Conservation (phyloP, 2,113 vertebrate species). For the Labeo rohita region DNA sequence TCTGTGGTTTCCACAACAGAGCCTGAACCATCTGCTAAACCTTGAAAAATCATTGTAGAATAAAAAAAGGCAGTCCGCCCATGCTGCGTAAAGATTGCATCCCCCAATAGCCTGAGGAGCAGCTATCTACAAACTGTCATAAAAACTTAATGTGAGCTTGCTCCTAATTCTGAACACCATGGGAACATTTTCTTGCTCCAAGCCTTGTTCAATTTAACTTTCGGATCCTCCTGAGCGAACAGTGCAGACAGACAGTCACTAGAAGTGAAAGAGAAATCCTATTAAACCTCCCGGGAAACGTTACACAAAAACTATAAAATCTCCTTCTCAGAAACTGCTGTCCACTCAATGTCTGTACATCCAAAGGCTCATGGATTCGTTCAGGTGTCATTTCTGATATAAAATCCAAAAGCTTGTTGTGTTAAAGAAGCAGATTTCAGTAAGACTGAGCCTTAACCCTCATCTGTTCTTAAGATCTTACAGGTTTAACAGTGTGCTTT, state of each 20-base stretch:
- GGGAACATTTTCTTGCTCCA: constrained; percentile 58
- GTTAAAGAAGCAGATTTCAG: background rate
- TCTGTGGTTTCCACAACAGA: constrained; percentile 42
- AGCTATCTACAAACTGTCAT: constrained; percentile 64
- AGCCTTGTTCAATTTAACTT: constrained; percentile 63
- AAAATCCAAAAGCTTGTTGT: constrained; percentile 4
- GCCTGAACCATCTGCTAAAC: constrained; percentile 52
- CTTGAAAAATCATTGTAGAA: constrained; percentile 56
- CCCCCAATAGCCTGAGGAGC: constrained; percentile 50
- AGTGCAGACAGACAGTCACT: constrained; percentile 50
- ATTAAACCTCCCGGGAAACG: constrained; percentile 68
- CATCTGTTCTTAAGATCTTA: constrained; percentile 1
- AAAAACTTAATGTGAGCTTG: constrained; percentile 67
- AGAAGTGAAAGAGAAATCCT: constrained; percentile 60
- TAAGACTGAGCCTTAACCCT: background rate
- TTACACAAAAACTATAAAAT: constrained; percentile 62
- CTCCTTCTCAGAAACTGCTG: constrained; percentile 30
- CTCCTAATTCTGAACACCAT: constrained; percentile 66
- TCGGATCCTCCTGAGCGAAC: constrained; percentile 45
- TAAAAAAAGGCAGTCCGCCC: constrained; percentile 51
- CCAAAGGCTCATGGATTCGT: constrained; percentile 2
- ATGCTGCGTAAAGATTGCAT: constrained; percentile 39
- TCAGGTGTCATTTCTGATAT: constrained; percentile 4
- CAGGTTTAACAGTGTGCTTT: background rate
- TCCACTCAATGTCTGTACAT: constrained; percentile 39